Conservation (phyloP, 2,113 vertebrate species). For the Tretioscincus oriximinensis region DNA sequence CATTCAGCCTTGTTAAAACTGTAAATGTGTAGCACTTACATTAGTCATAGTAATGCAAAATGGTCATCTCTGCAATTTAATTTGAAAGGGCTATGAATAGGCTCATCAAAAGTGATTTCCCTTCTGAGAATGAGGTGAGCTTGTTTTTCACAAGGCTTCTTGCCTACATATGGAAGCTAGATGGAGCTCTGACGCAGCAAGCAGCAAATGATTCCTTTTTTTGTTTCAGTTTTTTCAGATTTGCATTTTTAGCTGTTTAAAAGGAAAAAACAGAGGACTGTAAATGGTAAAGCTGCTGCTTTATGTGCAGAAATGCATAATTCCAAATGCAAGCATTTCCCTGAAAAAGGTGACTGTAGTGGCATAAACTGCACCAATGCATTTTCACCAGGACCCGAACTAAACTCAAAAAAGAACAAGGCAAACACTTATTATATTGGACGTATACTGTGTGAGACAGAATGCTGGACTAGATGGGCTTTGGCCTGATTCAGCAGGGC, state of each 20-base stretch:
- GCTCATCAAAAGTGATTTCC: accelerated
- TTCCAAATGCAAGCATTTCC: no score
- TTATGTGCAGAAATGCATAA: no score
- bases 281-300: no score
- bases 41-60: constrained; percentile 7
- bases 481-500: no score
- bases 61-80: background rate
- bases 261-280: background rate
- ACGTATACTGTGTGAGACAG: no score
- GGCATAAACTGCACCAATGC: no score
- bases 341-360: no score
- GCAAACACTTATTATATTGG: no score
- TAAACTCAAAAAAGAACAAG: no score
- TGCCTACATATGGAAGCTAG: constrained; percentile 34
- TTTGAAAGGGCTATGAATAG: background rate
- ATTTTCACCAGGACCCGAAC: no score
- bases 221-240: background rate
- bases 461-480: no score
- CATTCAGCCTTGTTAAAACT: background rate
- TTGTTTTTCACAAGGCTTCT: background rate
- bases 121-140: accelerated
- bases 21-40: background rate
- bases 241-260: background rate
- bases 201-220: background rate
- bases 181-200: constrained; percentile 57